Evolutionary conservation across 2,797 vertebrate species (phyloP).

Genomic region (Dicrostonyx torquatus): DNA sequence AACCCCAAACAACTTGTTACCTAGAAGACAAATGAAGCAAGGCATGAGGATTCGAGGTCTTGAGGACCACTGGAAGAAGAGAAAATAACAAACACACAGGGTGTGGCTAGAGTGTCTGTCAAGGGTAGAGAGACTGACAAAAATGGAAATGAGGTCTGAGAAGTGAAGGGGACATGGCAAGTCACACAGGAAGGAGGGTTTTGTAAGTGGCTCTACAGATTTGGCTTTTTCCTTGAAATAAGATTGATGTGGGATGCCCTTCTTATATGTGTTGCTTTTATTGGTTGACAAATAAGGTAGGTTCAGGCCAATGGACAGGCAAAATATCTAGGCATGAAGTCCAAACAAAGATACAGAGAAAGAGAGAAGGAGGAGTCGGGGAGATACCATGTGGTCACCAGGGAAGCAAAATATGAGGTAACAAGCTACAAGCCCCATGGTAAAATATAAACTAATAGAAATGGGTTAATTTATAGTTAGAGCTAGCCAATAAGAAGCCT

Average conservation of each 20-base stretch:
- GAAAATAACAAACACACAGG: not conserved
- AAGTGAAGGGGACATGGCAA: not conserved
- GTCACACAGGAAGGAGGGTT: not conserved
- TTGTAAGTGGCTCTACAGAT: not conserved
- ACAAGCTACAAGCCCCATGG: no score
- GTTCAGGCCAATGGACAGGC: no score
- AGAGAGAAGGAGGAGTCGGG: no score
- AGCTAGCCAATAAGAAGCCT: no score
- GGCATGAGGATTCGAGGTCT: not conserved
- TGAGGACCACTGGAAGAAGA: conserved; percentile 2
- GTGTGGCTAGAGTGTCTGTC: not conserved
- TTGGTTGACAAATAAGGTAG: no score
- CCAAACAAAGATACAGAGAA: no score
- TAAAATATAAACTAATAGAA: no score
- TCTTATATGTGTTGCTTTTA: no score
- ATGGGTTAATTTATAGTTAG: no score
- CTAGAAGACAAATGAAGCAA: conserved; percentile 15
- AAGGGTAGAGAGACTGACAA: not conserved
- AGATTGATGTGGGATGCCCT: not conserved
- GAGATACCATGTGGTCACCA: no score
- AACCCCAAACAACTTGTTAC: not conserved
- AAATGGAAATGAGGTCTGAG: not conserved
- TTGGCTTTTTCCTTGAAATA: conserved; percentile 29
- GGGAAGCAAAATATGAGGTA: no score
- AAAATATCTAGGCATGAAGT: no score